Evolutionary conservation across 2,888 invertebrate species (phyloP), one percentile per base, ranked within the genome.

Genomic region (Polietes domitor): DNA sequence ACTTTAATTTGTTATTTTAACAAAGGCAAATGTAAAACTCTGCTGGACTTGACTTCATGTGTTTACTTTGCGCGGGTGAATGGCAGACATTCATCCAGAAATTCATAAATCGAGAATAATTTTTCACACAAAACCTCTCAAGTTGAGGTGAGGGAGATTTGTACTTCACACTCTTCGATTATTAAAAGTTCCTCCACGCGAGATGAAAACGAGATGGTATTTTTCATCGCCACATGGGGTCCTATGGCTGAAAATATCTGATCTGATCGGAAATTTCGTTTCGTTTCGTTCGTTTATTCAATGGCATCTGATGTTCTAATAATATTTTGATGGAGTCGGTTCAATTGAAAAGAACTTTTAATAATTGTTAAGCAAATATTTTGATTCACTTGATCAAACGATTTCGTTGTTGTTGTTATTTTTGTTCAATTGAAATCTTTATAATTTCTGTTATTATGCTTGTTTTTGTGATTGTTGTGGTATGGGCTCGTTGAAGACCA

Each of bases 1-100:
- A 79, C 53, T 53, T 76, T 79, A 73, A 80, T 78, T 81, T 84
- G 77, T 84, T 84, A 63, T 79, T 73, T 53, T 81, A 68, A 72
- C 24, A n/a, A 73, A 78, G 61, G 28, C 61, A 76, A 79, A 81
- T 79, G 76, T 70, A 68, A 81, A 76, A 76, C 78, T 28, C 73
- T 26, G n/a, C 37, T 26, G 32, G n/a, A 70, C n/a, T 28, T 47
- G 24, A 17, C 43, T 6, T 12, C 70, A 73, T 65, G 19, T 61
- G 53, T 47, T 47, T 47, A n/a, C 47, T 5, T 21, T 55, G 28
- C 37, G 12, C 32, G 32, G 37, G 21, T 21, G 1, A 24, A 68
- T n/a, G 12, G 9, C 10, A 41, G 2, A 63, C 41, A 73, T 70
- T 70, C 32, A 78, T 74, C 37, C 37, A 7, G 21, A 43, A 28